These are phyloP conservation scores for Hormiphora californensis DNA, from an alignment of 37 sponge, comb jelly and placozoan species.

Conservation along the genomic window DNA sequence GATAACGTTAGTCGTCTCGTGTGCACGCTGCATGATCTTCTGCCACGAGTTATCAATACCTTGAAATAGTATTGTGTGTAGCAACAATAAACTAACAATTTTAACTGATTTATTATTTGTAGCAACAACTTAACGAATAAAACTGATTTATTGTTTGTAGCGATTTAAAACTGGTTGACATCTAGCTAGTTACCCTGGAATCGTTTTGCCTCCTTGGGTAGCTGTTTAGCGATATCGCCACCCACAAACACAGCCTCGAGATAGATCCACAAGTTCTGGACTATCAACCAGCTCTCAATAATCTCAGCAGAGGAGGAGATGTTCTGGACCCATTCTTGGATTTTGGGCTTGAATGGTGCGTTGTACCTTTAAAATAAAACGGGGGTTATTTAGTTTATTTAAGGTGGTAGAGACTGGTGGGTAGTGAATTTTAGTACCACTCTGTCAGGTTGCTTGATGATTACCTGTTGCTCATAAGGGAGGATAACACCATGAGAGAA, in stretches of 20 bases:
- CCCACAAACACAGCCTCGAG: constrained; percentile 99
- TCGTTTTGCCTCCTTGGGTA: constrained; percentile 74
- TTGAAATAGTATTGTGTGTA: constrained; percentile 57
- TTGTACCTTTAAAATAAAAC: constrained; percentile 84
- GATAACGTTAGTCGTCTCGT: constrained; percentile 87
- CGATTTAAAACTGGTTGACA: too few relatives aligned
- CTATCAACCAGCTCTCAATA: constrained; percentile 94
- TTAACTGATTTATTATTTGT: too few relatives aligned
- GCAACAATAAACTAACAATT: too few relatives aligned
- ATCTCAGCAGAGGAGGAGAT: constrained; percentile 91
- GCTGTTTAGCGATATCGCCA: constrained; percentile 98
- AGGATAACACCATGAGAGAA: constrained; percentile 92
- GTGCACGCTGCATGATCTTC: constrained; percentile 91
- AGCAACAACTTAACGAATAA: too few relatives aligned
- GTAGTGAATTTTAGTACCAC: too few relatives aligned
- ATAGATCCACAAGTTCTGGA: constrained; percentile 98
- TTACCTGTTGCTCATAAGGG: constrained; percentile 93
- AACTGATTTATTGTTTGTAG: too few relatives aligned
- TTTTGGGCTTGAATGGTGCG: constrained; percentile 91
- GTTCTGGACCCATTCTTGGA: constrained; percentile 89
- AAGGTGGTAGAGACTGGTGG: too few relatives aligned
- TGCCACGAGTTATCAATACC: constrained; percentile 96
- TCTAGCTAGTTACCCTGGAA: constrained; percentile 21
- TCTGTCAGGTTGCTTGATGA: background rate
- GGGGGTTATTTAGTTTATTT: too few relatives aligned